Percentiles rank a stretch among this genome's conserved stretches.
These are phyloP conservation scores for Oscheius sp. DNA, from an alignment of 2,888 invertebrate species.

Conservation along the genomic window DNA sequence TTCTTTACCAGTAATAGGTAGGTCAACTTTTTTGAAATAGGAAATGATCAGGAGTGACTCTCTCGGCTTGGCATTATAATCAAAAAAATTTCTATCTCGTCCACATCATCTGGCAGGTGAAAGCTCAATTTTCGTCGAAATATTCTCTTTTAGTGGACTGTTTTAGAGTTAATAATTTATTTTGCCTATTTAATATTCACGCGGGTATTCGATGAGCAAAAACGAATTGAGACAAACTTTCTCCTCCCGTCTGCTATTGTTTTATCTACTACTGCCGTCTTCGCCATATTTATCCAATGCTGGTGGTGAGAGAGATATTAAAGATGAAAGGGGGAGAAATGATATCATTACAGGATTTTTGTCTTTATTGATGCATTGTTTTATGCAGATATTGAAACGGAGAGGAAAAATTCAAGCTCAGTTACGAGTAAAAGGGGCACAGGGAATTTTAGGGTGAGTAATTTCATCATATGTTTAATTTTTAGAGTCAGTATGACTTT, in stretches of 20 bases:
- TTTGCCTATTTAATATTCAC: slow-evolving; percentile 32
- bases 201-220: slow-evolving; percentile 5
- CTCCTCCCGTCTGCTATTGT: slow-evolving; percentile 40
- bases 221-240: slow-evolving; percentile 19
- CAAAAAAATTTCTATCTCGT: slow-evolving; percentile 33
- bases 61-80: slow-evolving; percentile 37
- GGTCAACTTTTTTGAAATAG: slow-evolving; percentile 12
- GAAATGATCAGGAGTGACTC: slow-evolving; percentile 33
- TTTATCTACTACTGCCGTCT: slow-evolving; percentile 2
- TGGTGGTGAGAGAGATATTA: slow-evolving; percentile 51
- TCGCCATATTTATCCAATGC: slow-evolving; percentile 36
- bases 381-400: slow-evolving; percentile 22
- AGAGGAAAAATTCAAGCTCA: slow-evolving; percentile 23
- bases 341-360: slow-evolving; percentile 38
- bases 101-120: slow-evolving; percentile 47
- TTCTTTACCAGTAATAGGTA: slow-evolving; percentile 37
- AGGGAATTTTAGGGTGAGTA: background rate
- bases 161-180: slow-evolving; percentile 38
- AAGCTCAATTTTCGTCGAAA: background rate
- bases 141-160: slow-evolving; percentile 37
- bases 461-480: background rate
- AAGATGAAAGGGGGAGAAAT: background rate
- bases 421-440: background rate
- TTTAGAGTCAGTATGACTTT: slow-evolving; percentile 9
- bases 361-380: slow-evolving; percentile 50